These are phyloP conservation scores for Heliconius himera DNA, from an alignment of 1,140 invertebrate species.

Conservation along the genomic window DNA sequence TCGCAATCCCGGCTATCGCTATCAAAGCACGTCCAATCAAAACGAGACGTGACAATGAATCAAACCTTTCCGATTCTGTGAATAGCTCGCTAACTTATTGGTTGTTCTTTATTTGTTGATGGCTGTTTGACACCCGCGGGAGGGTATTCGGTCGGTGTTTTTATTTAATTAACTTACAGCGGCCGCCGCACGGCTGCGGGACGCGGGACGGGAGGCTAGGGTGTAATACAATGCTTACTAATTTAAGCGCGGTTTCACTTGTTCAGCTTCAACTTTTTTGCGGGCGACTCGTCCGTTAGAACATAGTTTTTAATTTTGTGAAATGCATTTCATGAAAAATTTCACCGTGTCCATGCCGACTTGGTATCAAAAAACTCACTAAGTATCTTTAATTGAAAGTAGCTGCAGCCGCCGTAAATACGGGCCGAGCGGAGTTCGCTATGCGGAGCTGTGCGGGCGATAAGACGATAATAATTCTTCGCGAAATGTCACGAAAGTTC, in stretches of 20 bases:
- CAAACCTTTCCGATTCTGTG: conserved; percentile 73
- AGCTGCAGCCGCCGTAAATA: conserved; percentile 64
- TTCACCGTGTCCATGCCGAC: conserved; percentile 24
- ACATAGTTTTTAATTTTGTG: conserved; percentile 39
- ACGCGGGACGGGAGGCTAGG: conserved; percentile 39
- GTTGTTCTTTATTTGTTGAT: conserved; percentile 77
- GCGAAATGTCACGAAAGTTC: conserved; percentile 77
- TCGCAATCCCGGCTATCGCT: conserved; percentile 75
- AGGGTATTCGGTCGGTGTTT: conserved; percentile 66
- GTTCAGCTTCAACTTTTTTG: conserved; percentile 37
- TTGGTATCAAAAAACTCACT: conserved; percentile 30
- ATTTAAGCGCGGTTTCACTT: conserved; percentile 65
- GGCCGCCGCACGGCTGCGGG: conserved; percentile 52
- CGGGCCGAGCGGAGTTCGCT: conserved; percentile 59
- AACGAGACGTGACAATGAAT: conserved; percentile 79
- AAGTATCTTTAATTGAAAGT: conserved; percentile 68
- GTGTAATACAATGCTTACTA: conserved; percentile 68
- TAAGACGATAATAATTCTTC: conserved; percentile 78
- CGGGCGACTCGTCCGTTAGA: conserved; percentile 32
- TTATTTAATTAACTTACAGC: conserved; percentile 78
- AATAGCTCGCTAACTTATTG: conserved; percentile 77
- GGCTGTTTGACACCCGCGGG: conserved; percentile 72
- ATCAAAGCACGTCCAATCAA: conserved; percentile 80
- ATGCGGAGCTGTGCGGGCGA: conserved; percentile 61
- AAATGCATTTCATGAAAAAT: conserved; percentile 41